A percentile compares a stretch with the other conserved stretches of the same genome.
Conservation (phyloP, 1,140 invertebrate species). For the Drosophila kohkoa region DNA sequence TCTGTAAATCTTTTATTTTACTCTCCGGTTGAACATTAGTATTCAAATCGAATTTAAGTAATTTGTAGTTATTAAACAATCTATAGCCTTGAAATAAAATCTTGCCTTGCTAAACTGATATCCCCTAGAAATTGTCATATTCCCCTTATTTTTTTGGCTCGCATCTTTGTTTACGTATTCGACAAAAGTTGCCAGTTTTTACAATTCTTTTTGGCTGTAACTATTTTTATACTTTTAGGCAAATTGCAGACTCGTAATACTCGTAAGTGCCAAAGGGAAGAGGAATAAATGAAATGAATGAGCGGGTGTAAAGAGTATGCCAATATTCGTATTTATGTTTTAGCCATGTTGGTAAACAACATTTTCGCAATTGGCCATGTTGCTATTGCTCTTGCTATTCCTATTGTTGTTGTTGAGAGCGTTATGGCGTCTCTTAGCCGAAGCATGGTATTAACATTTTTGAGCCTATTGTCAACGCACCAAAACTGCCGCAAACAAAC, state of each 20-base stretch:
- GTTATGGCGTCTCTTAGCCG: constrained; percentile 20
- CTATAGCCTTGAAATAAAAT: not conserved
- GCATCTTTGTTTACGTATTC: constrained; percentile 74
- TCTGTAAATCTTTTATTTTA: no score
- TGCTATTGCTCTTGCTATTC: not conserved
- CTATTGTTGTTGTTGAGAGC: constrained; percentile 3
- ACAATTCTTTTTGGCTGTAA: constrained; percentile 3
- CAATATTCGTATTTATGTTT: constrained; percentile 48
- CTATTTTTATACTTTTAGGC: constrained; percentile 74
- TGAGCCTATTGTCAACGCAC: constrained; percentile 32
- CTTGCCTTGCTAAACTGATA: constrained; percentile 3
- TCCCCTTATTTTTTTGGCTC: constrained; percentile 47
- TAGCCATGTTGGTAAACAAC: constrained; percentile 66
- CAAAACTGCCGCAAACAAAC: not conserved
- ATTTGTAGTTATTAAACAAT: no score
- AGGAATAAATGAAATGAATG: not conserved
- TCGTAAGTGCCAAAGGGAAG: constrained; percentile 53
- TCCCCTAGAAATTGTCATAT: constrained; percentile 4
- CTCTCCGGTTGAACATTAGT: no score
- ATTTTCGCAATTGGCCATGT: constrained; percentile 53
- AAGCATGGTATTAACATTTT: constrained; percentile 30
- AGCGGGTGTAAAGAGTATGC: not conserved
- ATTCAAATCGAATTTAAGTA: no score
- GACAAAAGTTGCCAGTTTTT: constrained; percentile 52
- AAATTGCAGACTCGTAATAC: constrained; percentile 72